phyloP scores from a whole-genome alignment of 2,888 invertebrate species.

The Ctena decussata region DNA sequence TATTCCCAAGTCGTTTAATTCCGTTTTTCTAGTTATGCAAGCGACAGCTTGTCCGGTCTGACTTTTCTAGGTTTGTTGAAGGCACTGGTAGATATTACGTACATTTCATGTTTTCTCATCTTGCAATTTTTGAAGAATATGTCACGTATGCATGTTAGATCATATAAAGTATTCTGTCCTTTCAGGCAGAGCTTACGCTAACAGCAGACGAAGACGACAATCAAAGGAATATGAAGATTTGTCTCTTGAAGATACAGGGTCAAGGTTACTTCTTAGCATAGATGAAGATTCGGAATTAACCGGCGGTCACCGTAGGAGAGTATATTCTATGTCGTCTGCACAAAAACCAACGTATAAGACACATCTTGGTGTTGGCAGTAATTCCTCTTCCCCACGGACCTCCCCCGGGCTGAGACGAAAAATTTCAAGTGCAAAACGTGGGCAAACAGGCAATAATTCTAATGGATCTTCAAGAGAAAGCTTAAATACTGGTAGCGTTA shows the following conservation, averaged over 20 bases:
- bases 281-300: constrained; percentile 7
- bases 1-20: no score
- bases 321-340: constrained; percentile 56
- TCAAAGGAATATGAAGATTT: constrained; percentile 75
- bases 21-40: no score
- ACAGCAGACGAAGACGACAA: constrained; percentile 59
- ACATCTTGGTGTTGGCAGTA: neutral
- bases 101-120: no score
- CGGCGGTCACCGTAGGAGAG: constrained; percentile 29
- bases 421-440: neutral
- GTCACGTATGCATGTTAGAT: no score
- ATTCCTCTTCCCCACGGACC: constrained; percentile 33
- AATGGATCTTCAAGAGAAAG: constrained; percentile 44
- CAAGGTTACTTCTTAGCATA: constrained; percentile 49
- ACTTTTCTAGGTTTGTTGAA: no score
- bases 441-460: constrained; percentile 45
- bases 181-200: constrained; percentile 59
- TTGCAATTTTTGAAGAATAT: no score
- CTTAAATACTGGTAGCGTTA: constrained; percentile 41
- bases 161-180: neutral
- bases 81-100: no score
- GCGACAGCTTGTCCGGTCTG: no score
- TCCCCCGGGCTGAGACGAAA: constrained; percentile 45
- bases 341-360: constrained; percentile 17
- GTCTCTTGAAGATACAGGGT: constrained; percentile 57